Conservation (phyloP, 2,113 vertebrate species). For the Festucalex cinctus region DNA sequence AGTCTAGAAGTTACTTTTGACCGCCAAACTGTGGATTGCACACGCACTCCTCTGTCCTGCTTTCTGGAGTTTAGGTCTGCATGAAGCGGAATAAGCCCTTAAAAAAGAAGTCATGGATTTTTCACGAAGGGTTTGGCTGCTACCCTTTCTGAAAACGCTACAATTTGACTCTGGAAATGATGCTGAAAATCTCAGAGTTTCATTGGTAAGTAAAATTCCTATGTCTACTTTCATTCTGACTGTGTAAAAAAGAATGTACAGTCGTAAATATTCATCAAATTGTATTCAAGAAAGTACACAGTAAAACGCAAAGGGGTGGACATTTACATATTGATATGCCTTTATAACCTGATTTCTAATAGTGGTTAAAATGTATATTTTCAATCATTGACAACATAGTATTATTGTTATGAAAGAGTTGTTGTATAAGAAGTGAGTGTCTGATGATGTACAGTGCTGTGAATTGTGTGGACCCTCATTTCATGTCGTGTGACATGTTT, state of each 20-base stretch:
- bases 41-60: slow-evolving; percentile 7
- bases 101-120: slow-evolving; percentile 58
- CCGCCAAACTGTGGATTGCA: slow-evolving; percentile 30
- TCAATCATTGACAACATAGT: neutral
- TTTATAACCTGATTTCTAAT: neutral
- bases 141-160: slow-evolving; percentile 41
- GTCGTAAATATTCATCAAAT: neutral
- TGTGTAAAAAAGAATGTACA: neutral
- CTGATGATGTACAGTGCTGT: neutral
- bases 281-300: neutral
- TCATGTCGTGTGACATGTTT: neutral
- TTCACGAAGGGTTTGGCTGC: slow-evolving; percentile 40
- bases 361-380: neutral
- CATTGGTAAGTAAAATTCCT: slow-evolving; percentile 61
- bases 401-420: neutral
- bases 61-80: slow-evolving; percentile 39
- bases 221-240: neutral
- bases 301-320: too few species aligned
- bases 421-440: neutral
- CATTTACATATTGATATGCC: neutral
- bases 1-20: slow-evolving; percentile 19
- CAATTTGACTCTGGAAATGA: slow-evolving; percentile 54
- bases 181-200: slow-evolving; percentile 67
- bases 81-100: slow-evolving; percentile 32
- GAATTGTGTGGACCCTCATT: neutral